These are phyloP conservation scores for Anastrepha ludens DNA, from an alignment of 1,140 invertebrate species.

Conservation along the genomic window DNA sequence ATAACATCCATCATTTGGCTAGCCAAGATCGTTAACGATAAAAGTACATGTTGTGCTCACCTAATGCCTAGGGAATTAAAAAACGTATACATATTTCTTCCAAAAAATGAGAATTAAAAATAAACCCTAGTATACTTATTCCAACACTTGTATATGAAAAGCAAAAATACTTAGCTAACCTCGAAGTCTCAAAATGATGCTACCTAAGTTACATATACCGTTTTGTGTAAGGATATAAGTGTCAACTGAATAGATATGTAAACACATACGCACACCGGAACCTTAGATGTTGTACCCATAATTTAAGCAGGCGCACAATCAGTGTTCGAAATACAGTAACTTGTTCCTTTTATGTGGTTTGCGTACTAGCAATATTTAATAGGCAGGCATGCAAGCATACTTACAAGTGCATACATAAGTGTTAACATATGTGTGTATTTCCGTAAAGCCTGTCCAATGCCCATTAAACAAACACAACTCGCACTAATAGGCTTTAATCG, in stretches of 20 bases:
- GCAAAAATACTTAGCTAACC: background rate
- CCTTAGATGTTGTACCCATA: background rate
- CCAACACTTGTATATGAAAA: slow-evolving; percentile 11
- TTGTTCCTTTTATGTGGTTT: slow-evolving; percentile 43
- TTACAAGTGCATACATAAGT: background rate
- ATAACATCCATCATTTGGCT: background rate
- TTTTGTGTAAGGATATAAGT: no score
- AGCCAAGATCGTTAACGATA: background rate
- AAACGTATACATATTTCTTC: background rate
- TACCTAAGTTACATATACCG: no score
- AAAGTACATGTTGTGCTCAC: background rate
- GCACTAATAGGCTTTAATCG: slow-evolving; percentile 10
- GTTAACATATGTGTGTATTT: background rate
- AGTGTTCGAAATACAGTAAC: slow-evolving; percentile 4
- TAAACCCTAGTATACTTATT: no score
- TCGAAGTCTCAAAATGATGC: background rate
- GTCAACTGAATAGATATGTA: background rate
- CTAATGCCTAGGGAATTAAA: slow-evolving; percentile 30
- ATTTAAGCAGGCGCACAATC: slow-evolving; percentile 31
- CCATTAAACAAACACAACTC: background rate
- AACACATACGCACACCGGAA: background rate
- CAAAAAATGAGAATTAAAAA: background rate
- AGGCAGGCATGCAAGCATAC: no score
- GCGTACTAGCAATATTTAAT: slow-evolving; percentile 5
- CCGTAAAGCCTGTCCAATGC: background rate